phyloP scores from a whole-genome alignment of 1,140 invertebrate genomes.

The Microvelia longipes region DNA sequence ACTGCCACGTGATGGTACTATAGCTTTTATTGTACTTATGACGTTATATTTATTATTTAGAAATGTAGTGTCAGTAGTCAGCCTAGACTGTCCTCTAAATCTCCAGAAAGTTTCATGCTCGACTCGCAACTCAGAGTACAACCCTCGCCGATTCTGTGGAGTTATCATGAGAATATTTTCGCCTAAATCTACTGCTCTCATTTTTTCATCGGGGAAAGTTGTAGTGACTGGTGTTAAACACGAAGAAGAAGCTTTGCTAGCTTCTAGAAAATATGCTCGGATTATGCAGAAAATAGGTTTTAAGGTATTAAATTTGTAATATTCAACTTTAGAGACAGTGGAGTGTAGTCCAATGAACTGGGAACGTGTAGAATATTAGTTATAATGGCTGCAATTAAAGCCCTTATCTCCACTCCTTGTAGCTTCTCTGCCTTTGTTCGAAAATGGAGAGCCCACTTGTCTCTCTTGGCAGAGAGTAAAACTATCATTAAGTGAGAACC shows the following conservation, averaged over 20 bases:
- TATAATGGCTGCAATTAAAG: too few species aligned
- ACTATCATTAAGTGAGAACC: too few species aligned
- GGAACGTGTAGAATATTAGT: background rate
- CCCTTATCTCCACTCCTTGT: too few species aligned
- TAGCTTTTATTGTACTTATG: too few species aligned
- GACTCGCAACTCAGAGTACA: slow-evolving; percentile 97
- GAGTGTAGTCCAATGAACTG: background rate
- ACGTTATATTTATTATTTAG: slow-evolving; percentile 10
- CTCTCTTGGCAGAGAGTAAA: too few species aligned
- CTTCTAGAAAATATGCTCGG: slow-evolving; percentile 90
- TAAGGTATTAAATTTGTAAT: slow-evolving; percentile 62
- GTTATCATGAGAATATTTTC: slow-evolving; percentile 96
- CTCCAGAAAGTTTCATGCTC: slow-evolving; percentile 84
- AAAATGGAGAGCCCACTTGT: too few species aligned
- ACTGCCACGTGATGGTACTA: too few species aligned
- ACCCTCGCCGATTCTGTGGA: slow-evolving; percentile 93
- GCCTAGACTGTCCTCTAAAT: slow-evolving; percentile 71
- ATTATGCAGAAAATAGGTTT: slow-evolving; percentile 97
- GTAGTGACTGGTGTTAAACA: slow-evolving; percentile 96
- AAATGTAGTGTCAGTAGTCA: slow-evolving; percentile 91
- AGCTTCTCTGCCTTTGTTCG: too few species aligned
- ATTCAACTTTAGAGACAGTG: background rate
- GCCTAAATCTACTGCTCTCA: slow-evolving; percentile 89
- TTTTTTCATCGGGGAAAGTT: slow-evolving; percentile 96
- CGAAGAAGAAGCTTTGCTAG: slow-evolving; percentile 83